phyloP scores from a whole-genome alignment of 2,113 vertebrate species.

The Myxocyprinus asiaticus region DNA sequence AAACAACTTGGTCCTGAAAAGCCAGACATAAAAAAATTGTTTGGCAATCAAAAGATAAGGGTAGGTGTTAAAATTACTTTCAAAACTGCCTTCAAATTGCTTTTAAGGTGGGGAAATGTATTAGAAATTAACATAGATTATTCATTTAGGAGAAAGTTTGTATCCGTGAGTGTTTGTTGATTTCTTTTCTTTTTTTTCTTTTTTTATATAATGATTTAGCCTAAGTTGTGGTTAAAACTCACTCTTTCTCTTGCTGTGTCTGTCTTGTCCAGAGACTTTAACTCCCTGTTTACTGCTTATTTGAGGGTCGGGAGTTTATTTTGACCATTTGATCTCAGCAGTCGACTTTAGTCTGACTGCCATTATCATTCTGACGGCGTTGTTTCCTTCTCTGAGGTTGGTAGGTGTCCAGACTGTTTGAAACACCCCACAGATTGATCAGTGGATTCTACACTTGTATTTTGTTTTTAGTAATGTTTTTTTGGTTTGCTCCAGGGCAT shows the following conservation, averaged over 20 bases:
- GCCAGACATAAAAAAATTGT: no score
- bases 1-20: no score
- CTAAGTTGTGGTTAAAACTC: neutral
- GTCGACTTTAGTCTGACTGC: constrained; percentile 10
- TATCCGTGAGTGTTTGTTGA: no score
- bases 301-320: constrained; percentile 2
- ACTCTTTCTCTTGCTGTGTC: neutral
- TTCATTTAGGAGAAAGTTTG: no score
- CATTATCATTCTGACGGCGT: neutral
- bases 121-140: no score
- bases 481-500: neutral
- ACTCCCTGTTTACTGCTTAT: constrained; percentile 15
- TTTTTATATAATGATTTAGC: no score
- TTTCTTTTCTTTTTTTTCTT: no score
- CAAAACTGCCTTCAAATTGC: no score
- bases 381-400: constrained; percentile 24
- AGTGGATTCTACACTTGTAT: constrained; percentile 8
- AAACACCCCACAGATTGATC: constrained; percentile 31
- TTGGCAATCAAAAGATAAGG: no score
- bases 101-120: no score
- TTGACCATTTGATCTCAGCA: constrained; percentile 21
- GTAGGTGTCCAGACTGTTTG: constrained; percentile 29
- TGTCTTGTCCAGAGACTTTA: neutral
- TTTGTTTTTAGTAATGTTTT: neutral
- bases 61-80: no score